These are phyloP conservation scores for Oncorhynchus clarkii DNA, from an alignment of 2,113 vertebrate genomes.

Conservation along the genomic window DNA sequence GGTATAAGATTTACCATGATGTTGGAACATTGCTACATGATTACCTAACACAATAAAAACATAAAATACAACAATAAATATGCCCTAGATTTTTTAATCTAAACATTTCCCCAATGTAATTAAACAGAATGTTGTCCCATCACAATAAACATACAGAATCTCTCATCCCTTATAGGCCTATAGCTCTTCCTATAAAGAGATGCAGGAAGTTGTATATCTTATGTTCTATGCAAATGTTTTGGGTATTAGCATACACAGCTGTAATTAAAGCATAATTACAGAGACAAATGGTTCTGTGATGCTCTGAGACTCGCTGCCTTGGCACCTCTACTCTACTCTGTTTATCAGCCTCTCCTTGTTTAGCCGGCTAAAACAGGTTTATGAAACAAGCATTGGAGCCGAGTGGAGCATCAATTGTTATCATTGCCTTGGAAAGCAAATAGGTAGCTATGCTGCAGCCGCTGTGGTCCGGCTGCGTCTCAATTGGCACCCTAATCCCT, in stretches of 20 bases:
- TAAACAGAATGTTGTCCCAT: conserved; percentile 49
- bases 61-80: conserved; percentile 56
- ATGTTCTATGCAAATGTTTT: conserved; percentile 77
- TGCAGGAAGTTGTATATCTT: conserved; percentile 68
- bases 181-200: conserved; percentile 54
- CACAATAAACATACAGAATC: conserved; percentile 37
- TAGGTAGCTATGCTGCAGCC: conserved; percentile 41
- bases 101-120: conserved; percentile 60
- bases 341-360: conserved; percentile 72
- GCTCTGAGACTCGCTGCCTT: conserved; percentile 64
- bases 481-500: too few species aligned
- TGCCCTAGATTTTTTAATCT: conserved; percentile 62
- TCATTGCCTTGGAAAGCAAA: conserved; percentile 80
- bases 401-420: conserved; percentile 77
- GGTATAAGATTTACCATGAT: neutral
- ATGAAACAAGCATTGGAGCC: conserved; percentile 61
- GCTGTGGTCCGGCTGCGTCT: conserved; percentile 36
- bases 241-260: conserved; percentile 77
- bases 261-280: conserved; percentile 77
- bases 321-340: conserved; percentile 41
- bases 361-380: conserved; percentile 66
- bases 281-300: conserved; percentile 73
- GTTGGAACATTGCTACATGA: neutral
- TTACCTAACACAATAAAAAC: conserved; percentile 54
- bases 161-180: conserved; percentile 28